A percentile compares a stretch with the other conserved stretches of the same genome.
Conservation (phyloP, 2,888 invertebrate genomes). For the Monopis laevigella region DNA sequence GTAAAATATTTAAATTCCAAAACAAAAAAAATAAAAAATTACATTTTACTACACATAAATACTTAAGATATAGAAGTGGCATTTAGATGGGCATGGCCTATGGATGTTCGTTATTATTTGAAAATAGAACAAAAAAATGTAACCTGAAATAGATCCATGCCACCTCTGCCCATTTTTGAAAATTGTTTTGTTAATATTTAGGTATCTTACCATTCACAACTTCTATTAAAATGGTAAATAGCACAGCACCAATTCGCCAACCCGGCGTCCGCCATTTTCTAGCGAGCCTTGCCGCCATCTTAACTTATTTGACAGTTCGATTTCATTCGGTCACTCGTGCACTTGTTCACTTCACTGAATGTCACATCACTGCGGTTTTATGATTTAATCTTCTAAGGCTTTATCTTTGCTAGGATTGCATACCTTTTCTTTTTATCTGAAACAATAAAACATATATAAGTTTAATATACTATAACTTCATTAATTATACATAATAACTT, state of each 20-base stretch:
- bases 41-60: too few relatives aligned
- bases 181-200: neutral
- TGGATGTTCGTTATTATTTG: too few relatives aligned
- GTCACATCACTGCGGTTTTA: constrained; percentile 2
- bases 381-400: too few relatives aligned
- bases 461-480: neutral
- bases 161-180: neutral
- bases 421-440: constrained; percentile 1
- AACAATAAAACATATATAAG: constrained; percentile 4
- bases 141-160: too few relatives aligned
- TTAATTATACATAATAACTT: too few relatives aligned
- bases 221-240: constrained; percentile 39
- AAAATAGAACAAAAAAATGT: too few relatives aligned
- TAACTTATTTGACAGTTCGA: constrained; percentile 24
- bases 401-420: neutral
- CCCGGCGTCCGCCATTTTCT: constrained; percentile 44
- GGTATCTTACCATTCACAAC: constrained; percentile 39
- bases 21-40: too few relatives aligned
- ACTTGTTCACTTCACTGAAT: constrained; percentile 2
- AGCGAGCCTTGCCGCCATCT: constrained; percentile 40
- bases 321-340: constrained; percentile 10
- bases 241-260: constrained; percentile 29
- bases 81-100: too few relatives aligned
- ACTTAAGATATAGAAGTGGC: too few relatives aligned
- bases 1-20: too few relatives aligned